Conservation (phyloP, 2,113 vertebrate species). For the Coracopsis vasa region DNA sequence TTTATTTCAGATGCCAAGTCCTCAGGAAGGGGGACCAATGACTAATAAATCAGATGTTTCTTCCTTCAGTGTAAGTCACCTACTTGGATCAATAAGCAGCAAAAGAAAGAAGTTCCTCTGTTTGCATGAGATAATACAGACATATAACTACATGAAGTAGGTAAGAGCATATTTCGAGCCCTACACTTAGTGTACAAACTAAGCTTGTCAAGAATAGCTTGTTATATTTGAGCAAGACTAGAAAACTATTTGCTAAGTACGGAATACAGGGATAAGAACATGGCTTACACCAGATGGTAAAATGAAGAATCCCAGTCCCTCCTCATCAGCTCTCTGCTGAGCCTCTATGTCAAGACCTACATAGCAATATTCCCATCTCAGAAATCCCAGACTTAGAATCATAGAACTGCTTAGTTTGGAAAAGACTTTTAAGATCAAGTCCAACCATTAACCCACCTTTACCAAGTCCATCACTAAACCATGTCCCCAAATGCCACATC, state of each 20-base stretch:
- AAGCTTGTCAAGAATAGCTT: not conserved
- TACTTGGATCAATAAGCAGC: constrained; percentile 38
- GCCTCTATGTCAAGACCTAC: not conserved
- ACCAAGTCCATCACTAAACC: not conserved
- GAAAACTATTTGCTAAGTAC: not conserved
- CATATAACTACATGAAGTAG: not conserved
- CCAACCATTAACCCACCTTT: not conserved
- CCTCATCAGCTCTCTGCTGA: not conserved
- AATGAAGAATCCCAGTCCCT: not conserved
- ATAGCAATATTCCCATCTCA: not conserved
- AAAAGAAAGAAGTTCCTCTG: not conserved
- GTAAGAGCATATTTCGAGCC: not conserved
- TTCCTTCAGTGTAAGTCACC: not conserved
- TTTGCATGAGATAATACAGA: constrained; percentile 2
- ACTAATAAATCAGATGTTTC: constrained; percentile 47
- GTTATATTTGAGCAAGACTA: not conserved
- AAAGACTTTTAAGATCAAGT: not conserved
- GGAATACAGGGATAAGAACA: not conserved
- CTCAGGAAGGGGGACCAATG: not conserved
- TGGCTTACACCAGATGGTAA: not conserved
- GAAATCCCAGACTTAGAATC: not conserved
- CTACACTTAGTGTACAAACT: not conserved
- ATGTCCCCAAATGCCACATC: not conserved
- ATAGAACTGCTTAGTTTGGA: not conserved
- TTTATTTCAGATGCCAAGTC: constrained; percentile 37